Conservation (phyloP, 2,888 invertebrate species). For the Euzophera pinguis region DNA sequence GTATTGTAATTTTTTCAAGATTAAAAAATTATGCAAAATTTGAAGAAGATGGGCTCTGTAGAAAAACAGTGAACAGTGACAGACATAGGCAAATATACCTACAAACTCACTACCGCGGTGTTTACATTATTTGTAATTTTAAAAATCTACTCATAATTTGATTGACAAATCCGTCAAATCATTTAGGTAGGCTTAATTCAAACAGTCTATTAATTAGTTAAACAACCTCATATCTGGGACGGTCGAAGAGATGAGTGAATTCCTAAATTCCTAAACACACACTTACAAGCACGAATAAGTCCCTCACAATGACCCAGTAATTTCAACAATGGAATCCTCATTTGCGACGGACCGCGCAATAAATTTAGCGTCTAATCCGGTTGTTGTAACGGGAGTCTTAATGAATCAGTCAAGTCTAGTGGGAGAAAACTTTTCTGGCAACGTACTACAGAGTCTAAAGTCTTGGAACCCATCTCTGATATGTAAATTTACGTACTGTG, state of each 20-base stretch:
- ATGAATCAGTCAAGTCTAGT: slow-evolving; percentile 5
- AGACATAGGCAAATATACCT: too few relatives aligned
- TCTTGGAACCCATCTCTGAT: not conserved
- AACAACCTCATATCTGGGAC: not conserved
- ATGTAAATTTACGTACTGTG: not conserved
- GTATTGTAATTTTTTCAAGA: too few relatives aligned
- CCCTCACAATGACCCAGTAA: slow-evolving; percentile 18
- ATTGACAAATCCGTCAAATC: too few relatives aligned
- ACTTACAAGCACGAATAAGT: not conserved
- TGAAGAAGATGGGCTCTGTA: too few relatives aligned
- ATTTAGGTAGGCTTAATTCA: too few relatives aligned
- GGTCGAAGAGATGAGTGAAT: too few relatives aligned
- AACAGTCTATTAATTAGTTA: not conserved
- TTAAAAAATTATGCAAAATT: too few relatives aligned
- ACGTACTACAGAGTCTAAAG: not conserved
- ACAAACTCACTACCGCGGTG: too few relatives aligned
- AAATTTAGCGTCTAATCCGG: slow-evolving; percentile 38
- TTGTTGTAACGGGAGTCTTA: slow-evolving; percentile 23
- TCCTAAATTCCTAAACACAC: not conserved
- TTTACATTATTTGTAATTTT: too few relatives aligned
- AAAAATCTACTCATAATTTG: too few relatives aligned
- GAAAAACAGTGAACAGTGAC: too few relatives aligned
- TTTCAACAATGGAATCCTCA: slow-evolving; percentile 34
- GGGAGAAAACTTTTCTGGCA: not conserved
- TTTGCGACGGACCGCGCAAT: slow-evolving; percentile 30